Evolutionary conservation across 2,113 vertebrate species (phyloP).

Genomic region (Bubo scandiacus): DNA sequence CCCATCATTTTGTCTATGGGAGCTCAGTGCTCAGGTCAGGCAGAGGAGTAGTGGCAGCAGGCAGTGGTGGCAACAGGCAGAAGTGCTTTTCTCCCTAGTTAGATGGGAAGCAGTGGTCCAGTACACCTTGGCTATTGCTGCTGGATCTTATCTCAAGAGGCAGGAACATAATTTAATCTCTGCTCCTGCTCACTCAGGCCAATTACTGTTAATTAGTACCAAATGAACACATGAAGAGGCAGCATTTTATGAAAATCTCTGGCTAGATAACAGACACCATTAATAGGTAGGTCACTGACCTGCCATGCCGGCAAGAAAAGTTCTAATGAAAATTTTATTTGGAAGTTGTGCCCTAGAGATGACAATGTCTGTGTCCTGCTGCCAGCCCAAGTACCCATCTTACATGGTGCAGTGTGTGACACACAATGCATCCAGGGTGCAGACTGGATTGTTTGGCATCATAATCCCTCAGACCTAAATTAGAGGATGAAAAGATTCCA

Average conservation of each 20-base stretch:
- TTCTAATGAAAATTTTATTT: neutral
- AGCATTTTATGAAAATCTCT: neutral
- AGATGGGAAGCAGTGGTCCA: neutral
- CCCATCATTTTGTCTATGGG: neutral
- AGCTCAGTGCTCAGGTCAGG: neutral
- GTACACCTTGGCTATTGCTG: neutral
- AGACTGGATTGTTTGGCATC: neutral
- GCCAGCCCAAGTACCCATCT: neutral
- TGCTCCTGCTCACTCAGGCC: neutral
- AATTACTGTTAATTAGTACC: neutral
- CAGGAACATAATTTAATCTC: neutral
- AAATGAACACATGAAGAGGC: neutral
- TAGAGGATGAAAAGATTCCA: neutral
- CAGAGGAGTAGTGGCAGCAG: neutral
- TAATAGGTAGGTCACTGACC: neutral
- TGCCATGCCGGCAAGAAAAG: neutral
- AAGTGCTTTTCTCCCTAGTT: neutral
- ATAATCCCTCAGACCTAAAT: neutral
- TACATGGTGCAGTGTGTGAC: neutral
- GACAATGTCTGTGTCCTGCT: neutral
- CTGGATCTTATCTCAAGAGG: neutral
- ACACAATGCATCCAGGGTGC: neutral
- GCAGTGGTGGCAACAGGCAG: neutral
- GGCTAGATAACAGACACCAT: neutral
- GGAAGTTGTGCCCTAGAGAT: neutral